Conservation (phyloP, 2,888 invertebrate species). For the Lottia gigantea region DNA sequence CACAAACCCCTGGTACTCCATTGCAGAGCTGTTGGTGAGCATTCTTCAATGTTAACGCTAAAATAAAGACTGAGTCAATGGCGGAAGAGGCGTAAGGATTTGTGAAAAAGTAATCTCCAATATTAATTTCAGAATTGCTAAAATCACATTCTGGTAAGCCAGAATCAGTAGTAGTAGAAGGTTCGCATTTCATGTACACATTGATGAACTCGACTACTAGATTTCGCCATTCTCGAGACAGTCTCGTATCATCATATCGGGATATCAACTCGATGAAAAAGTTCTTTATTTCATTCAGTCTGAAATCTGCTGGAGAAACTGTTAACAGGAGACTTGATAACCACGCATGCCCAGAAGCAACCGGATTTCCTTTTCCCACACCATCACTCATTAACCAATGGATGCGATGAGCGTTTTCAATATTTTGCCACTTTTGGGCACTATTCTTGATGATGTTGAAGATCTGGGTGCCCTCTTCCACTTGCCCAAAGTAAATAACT, state of each 20-base stretch:
- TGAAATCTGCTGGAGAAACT: constrained; percentile 13
- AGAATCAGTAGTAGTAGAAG: no score
- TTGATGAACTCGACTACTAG: constrained; percentile 9
- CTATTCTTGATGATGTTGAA: constrained; percentile 12
- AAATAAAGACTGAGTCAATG: constrained; percentile 31
- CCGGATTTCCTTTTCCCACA: constrained; percentile 14
- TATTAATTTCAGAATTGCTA: no score
- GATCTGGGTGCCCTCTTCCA: not conserved
- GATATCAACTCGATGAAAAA: constrained; percentile 21
- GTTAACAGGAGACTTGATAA: constrained; percentile 10
- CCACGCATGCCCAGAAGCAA: not conserved
- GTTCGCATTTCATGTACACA: not conserved
- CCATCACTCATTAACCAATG: constrained; percentile 28
- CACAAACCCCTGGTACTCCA: constrained; percentile 9
- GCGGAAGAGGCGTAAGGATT: constrained; percentile 15
- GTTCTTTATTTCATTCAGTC: constrained; percentile 15
- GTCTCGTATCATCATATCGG: not conserved
- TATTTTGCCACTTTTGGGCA: constrained; percentile 15
- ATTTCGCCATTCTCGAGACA: constrained; percentile 15
- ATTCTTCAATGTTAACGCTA: constrained; percentile 27
- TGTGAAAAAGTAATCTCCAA: no score
- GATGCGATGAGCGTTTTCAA: constrained; percentile 12
- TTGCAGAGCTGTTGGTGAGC: constrained; percentile 10
- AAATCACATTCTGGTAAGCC: no score
- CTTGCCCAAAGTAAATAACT: constrained; percentile 22